Conservation (phyloP, 2,888 invertebrate species). For the Cremastinae sp. region DNA sequence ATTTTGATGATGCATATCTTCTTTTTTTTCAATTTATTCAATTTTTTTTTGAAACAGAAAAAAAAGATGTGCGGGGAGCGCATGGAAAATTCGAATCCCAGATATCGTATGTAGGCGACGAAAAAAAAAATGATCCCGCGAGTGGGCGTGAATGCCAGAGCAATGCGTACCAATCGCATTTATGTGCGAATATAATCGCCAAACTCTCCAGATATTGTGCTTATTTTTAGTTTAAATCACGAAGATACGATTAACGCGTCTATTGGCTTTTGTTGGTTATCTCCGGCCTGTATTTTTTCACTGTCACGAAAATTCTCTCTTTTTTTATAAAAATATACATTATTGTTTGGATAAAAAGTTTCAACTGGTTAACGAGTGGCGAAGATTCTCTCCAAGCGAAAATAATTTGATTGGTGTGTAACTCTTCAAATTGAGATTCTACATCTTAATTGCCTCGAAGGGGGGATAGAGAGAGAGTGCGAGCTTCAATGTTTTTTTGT, state of each 20-base stretch:
- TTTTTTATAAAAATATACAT: background rate
- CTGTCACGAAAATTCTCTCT: slow-evolving; percentile 36
- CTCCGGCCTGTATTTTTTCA: background rate
- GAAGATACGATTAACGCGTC: slow-evolving; percentile 60
- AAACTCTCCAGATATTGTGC: slow-evolving; percentile 52
- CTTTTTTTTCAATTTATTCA: too few species aligned
- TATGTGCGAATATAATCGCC: slow-evolving; percentile 44
- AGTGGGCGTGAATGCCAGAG: slow-evolving; percentile 3
- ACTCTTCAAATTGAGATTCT: background rate
- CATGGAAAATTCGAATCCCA: slow-evolving; percentile 33
- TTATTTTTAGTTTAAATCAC: slow-evolving; percentile 68
- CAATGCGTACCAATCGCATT: slow-evolving; percentile 21
- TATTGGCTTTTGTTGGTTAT: slow-evolving; percentile 5
- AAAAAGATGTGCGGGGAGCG: background rate
- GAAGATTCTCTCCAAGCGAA: background rate
- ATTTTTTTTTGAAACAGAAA: background rate
- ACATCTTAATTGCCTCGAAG: background rate
- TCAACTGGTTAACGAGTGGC: too few species aligned
- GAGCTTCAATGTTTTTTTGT: background rate
- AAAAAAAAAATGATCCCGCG: slow-evolving; percentile 42
- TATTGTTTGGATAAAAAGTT: background rate
- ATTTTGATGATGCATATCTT: too few species aligned
- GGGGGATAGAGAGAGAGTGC: background rate
- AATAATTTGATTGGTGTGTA: background rate
- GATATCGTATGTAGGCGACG: slow-evolving; percentile 42